phyloP scores from a whole-genome alignment of 2,113 vertebrate species.

The Megalops atlanticus region DNA sequence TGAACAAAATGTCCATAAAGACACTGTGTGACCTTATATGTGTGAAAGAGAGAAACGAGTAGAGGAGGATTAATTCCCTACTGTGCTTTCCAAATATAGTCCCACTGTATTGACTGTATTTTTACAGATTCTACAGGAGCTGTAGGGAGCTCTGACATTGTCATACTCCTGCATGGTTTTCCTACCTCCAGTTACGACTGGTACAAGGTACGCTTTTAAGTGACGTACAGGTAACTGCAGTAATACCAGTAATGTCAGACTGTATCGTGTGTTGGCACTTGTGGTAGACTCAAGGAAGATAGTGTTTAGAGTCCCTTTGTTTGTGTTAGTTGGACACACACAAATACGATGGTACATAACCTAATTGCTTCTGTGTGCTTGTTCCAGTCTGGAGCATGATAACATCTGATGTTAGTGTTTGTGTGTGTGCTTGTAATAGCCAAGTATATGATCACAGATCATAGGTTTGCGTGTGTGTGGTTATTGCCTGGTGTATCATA shows the following conservation, averaged over 20 bases:
- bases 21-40: too few species aligned
- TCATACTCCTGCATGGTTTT: conserved; percentile 89
- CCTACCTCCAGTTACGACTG: conserved; percentile 95
- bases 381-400: not conserved
- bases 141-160: conserved; percentile 82
- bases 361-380: not conserved
- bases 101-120: conserved; percentile 11
- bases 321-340: too few species aligned
- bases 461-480: too few species aligned
- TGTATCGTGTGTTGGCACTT: not conserved
- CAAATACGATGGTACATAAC: not conserved
- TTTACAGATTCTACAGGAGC: conserved; percentile 80
- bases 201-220: conserved; percentile 81
- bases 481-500: too few species aligned
- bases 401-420: not conserved
- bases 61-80: too few species aligned
- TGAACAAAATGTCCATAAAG: too few species aligned
- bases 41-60: too few species aligned
- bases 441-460: not conserved
- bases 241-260: not conserved
- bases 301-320: not conserved
- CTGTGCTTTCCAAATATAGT: not conserved
- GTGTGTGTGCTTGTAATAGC: not conserved
- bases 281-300: not conserved
- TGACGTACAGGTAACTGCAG: not conserved